Evolutionary conservation across 2,888 invertebrate species (phyloP).

Genomic region (Lottia scabra): DNA sequence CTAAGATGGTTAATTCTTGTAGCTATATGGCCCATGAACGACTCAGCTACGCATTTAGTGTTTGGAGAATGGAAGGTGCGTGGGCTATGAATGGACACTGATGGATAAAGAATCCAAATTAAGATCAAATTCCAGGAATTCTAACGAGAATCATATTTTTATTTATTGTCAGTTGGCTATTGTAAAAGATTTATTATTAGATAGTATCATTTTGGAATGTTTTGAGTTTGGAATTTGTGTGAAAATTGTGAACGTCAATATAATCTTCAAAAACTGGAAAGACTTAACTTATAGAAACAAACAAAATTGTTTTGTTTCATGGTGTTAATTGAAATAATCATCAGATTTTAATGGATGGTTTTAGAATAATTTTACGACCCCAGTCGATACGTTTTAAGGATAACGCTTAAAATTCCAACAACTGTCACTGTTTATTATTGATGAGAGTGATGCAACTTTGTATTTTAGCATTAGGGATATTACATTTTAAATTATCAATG

Average conservation of each 20-base stretch:
- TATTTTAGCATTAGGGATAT: too few relatives aligned
- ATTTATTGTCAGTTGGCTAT: too few relatives aligned
- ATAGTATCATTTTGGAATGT: too few relatives aligned
- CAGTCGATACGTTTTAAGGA: neutral
- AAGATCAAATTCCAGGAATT: too few relatives aligned
- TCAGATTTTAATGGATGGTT: neutral
- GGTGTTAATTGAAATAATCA: neutral
- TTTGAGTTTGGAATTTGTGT: neutral
- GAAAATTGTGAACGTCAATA: neutral
- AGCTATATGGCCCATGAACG: constrained; percentile 86
- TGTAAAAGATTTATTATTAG: too few relatives aligned
- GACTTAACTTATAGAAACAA: neutral
- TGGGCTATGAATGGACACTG: constrained; percentile 74
- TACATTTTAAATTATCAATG: too few relatives aligned
- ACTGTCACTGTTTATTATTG: neutral
- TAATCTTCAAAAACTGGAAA: neutral
- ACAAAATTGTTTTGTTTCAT: neutral
- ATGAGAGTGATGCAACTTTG: neutral
- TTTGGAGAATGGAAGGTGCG: constrained; percentile 97
- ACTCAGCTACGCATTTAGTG: constrained; percentile 93
- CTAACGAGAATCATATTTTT: too few relatives aligned
- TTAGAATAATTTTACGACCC: neutral
- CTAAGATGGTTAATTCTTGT: constrained; percentile 22
- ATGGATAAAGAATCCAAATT: neutral
- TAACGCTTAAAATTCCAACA: neutral